A percentile compares a stretch with the other conserved stretches of the same genome.
phyloP scores from a whole-genome alignment of 2,888 invertebrate genomes.

The Oscheius myriophilus region DNA sequence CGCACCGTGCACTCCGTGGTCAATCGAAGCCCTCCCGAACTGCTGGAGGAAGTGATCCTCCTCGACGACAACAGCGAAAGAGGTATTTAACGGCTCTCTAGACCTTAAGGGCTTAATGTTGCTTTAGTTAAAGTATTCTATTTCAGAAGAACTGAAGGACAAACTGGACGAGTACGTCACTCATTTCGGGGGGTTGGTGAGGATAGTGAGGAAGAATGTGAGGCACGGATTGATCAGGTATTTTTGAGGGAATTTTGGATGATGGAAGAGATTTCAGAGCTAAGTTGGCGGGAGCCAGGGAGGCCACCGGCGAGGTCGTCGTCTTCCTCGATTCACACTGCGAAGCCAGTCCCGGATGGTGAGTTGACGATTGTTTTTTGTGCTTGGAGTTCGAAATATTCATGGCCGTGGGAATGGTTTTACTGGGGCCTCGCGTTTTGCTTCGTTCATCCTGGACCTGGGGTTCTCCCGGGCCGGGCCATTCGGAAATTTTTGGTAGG shows the following conservation, averaged over 20 bases:
- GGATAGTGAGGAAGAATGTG: constrained; percentile 81
- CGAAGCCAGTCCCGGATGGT: constrained; percentile 84
- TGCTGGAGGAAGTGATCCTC: constrained; percentile 89
- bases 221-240: constrained; percentile 87
- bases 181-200: constrained; percentile 75
- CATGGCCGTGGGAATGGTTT: too few relatives aligned
- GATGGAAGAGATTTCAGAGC: constrained; percentile 29
- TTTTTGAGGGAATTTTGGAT: neutral
- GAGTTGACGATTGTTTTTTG: too few relatives aligned
- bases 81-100: constrained; percentile 5
- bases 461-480: too few relatives aligned
- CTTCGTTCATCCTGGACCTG: too few relatives aligned
- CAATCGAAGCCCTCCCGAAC: constrained; percentile 79
- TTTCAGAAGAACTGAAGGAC: constrained; percentile 79
- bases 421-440: too few relatives aligned
- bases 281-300: constrained; percentile 78
- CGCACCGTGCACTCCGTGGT: constrained; percentile 90
- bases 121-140: neutral
- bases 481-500: too few relatives aligned
- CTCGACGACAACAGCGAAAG: constrained; percentile 90
- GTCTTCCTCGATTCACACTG: constrained; percentile 92
- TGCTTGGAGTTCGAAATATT: too few relatives aligned
- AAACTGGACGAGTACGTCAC: constrained; percentile 83
- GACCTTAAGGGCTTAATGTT: too few relatives aligned
- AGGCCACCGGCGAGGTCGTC: constrained; percentile 82